phyloP scores from a whole-genome alignment of 2,797 vertebrate species.

The Lithobates pipiens region DNA sequence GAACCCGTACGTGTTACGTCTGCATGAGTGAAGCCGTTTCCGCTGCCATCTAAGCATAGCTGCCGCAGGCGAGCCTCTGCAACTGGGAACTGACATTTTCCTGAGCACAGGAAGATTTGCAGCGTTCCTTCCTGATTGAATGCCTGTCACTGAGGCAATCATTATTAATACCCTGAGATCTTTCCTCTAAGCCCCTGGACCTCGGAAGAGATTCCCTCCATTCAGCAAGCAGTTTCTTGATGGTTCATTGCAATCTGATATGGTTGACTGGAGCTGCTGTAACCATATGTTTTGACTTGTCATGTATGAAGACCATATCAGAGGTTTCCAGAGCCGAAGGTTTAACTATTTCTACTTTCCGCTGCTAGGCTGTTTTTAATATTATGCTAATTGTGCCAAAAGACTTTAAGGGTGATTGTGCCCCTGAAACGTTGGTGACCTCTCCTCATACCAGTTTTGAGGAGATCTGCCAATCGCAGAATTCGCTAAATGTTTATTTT shows the following conservation, averaged over 20 bases:
- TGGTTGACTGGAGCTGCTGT: constrained; percentile 17
- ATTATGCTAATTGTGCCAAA: not conserved
- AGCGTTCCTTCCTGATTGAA: constrained; percentile 5
- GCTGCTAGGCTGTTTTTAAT: not conserved
- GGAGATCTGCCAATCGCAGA: too few species aligned
- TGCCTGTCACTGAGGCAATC: constrained; percentile 28
- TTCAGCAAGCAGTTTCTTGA: constrained; percentile 11
- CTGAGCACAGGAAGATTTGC: not conserved
- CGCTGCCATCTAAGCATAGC: not conserved
- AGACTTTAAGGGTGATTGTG: not conserved
- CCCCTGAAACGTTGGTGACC: too few species aligned
- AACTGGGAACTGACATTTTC: too few species aligned
- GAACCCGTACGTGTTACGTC: not conserved
- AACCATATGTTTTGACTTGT: constrained; percentile 23
- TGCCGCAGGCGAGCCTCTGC: not conserved
- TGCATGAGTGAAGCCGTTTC: not conserved
- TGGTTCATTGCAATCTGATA: constrained; percentile 42
- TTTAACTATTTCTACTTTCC: constrained; percentile 6
- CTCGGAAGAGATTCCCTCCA: constrained; percentile 21
- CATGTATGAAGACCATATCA: not conserved
- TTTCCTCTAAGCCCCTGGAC: constrained; percentile 18
- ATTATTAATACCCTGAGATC: constrained; percentile 24
- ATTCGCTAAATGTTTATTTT: too few species aligned
- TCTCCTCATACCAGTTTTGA: too few species aligned
- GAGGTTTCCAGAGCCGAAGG: not conserved